Base-by-base conservation (phyloP, 2,888 invertebrate species). In the Dasysyrphus albostriatus region DNA sequence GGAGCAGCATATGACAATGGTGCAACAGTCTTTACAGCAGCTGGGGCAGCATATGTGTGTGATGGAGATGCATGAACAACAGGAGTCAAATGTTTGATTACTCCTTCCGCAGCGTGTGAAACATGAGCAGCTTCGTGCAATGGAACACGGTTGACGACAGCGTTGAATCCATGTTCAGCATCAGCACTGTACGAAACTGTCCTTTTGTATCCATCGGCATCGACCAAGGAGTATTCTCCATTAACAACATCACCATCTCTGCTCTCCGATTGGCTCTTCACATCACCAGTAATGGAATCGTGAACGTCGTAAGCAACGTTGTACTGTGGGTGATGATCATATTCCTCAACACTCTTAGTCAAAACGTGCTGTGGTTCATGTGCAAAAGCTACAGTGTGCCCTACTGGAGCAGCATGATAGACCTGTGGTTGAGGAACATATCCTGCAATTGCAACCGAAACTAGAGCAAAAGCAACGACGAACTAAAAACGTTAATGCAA, bases 171-270 rank as follows among this genome's bases (percentile, higher is more conserved):
- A 44, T 88, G 78, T 3, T 84, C 72, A 19, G 91, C 90, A 83
- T 92, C 92, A 58, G 92, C 91, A 14, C 90, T 91, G 90, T 94
- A 94, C 76, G 94, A 94, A 0, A 94, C 94, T 54, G 93, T 94
- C 88, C 94, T 93, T 90, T 93, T 93, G 88, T 93, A 93, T 88
- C 94, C 94, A 89, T 94, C 94, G 69, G 94, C 93, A 80, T 93
- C 93, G 44, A 89, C 88, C 34, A 93, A 88, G 54, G 92, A 92
- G 89, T 92, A 93, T 87, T 91, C 94, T 91, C 91, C 94, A 90
- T 93, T 93, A 72, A 95, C 94, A 88, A 93, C 92, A 92, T 94
- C 94, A 24, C 95, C 95, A 81, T 92, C 91, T 88, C 94, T 94
- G 89, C 93, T 93, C 92, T 95, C 94, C 83, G 93, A 93, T 92